phyloP scores from a whole-genome alignment of 2,113 vertebrate genomes.

The Arvicanthis niloticus region DNA sequence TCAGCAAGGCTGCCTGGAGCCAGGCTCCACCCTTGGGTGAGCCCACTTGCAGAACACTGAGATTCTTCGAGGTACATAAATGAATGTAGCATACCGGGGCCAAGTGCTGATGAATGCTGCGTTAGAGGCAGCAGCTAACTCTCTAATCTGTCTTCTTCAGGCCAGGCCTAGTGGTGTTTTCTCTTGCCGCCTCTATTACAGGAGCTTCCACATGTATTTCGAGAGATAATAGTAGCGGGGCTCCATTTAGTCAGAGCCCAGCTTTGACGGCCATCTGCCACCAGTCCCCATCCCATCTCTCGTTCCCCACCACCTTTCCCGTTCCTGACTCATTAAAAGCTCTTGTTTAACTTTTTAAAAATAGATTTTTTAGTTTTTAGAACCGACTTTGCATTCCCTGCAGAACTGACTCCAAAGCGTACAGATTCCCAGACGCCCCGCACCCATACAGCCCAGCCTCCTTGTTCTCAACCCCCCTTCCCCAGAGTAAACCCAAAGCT shows the following conservation, averaged over 20 bases:
- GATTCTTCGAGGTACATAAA: background rate
- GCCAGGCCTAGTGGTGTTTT: background rate
- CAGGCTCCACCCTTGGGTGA: background rate
- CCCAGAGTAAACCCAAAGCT: background rate
- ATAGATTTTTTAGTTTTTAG: background rate
- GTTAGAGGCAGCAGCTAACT: background rate
- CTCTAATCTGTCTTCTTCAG: background rate
- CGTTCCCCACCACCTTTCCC: background rate
- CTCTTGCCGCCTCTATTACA: background rate
- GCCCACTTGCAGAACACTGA: background rate
- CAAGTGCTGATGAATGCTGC: background rate
- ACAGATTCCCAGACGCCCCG: background rate
- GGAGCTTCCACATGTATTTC: background rate
- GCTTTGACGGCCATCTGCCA: background rate
- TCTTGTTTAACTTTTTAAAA: conserved; percentile 3
- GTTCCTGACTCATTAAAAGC: background rate
- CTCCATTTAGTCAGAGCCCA: background rate
- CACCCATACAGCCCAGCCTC: background rate
- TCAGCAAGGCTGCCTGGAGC: background rate
- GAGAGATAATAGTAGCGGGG: background rate
- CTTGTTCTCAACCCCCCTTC: background rate
- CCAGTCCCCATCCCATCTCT: background rate
- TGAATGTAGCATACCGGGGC: background rate
- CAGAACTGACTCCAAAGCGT: background rate
- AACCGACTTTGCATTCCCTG: background rate